phyloP scores from a whole-genome alignment of 1,140 invertebrate species.

The Ceratina japonica region DNA sequence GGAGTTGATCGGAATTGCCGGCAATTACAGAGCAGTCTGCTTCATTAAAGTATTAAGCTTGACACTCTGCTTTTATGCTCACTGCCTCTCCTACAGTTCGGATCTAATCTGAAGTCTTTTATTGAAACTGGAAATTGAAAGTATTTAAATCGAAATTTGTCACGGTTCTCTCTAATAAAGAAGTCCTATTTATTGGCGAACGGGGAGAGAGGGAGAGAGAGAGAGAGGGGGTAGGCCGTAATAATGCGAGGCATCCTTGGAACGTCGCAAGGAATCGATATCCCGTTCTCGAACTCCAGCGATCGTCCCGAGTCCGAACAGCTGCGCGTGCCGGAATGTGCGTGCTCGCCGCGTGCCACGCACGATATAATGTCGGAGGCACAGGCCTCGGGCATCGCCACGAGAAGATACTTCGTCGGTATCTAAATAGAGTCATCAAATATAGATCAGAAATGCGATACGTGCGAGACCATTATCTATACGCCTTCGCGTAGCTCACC shows the following conservation, averaged over 20 bases:
- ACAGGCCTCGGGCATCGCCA: constrained; percentile 42
- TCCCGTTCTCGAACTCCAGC: not conserved
- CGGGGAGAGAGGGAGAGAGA: too few relatives aligned
- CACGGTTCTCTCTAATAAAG: not conserved
- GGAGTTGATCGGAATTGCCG: not conserved
- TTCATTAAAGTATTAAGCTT: not conserved
- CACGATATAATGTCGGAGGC: constrained; percentile 33
- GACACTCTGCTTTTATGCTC: not conserved
- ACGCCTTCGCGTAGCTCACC: constrained; percentile 38
- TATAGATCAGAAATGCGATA: constrained; percentile 63
- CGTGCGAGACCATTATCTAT: constrained; percentile 59
- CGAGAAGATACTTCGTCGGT: constrained; percentile 48
- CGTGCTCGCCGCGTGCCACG: constrained; percentile 24
- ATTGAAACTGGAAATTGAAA: too few relatives aligned
- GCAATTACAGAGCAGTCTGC: not conserved
- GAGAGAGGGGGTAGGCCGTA: not conserved
- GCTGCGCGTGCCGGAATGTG: constrained; percentile 27
- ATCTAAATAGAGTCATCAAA: constrained; percentile 67
- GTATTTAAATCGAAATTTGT: too few relatives aligned
- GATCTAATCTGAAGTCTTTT: too few relatives aligned
- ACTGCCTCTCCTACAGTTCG: too few relatives aligned
- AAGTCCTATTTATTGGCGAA: constrained; percentile 18
- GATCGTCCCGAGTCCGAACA: constrained; percentile 15
- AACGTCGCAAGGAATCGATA: constrained; percentile 29
- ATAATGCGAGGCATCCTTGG: constrained; percentile 7